Base-by-base conservation (phyloP, 2,888 invertebrate species). In the Himalopsyche anomala region DNA sequence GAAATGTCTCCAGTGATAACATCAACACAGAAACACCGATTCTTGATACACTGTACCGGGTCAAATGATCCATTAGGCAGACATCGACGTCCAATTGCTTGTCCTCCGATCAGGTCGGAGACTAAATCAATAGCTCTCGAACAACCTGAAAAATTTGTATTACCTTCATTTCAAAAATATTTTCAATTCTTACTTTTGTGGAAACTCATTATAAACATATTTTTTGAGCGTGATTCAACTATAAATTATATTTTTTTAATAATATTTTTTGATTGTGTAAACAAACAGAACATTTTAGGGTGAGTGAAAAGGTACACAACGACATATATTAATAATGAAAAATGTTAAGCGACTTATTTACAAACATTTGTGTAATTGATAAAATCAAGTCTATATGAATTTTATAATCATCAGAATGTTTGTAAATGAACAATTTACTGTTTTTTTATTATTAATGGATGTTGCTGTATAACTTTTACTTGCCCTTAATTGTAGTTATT, bases 21-120 rank as follows among this genome's bases (percentile, higher is more conserved):
- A 89, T 95, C 91, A 11, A 95, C 94, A 89, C 96, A 96, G 87
- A 94, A 92, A 89, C 96, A 96, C 6, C 89, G 90, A 45, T 92
- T 93, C 3, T 91, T 92, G 4, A 95, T 91, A 89, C 96, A 96
- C 89, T 96, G 96, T 11, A 96, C 90, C 0, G 94, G 92, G 90
- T 96, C 95, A 91, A 94, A 96, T 89, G 94, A 94, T 0, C 96
- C 96, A 89, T 95, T 94, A 0, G 94, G 90, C 0, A 94, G 91
- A 90, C 96, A 96, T 5, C 95, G 93, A 4, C 95, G 93, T 2
- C 92, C 91, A 17, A 90, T 90, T 0, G 90, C 90, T 8, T 91
- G 91, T 1, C 90, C 89, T 0, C 91, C 90, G 56, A 95, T 91
- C 15, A 91, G 89, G 3, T 91, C 90, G 40, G 90, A 89, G 1